phyloP scores from a whole-genome alignment of 1,140 invertebrate genomes.

The Lepidotrigona ventralis region DNA sequence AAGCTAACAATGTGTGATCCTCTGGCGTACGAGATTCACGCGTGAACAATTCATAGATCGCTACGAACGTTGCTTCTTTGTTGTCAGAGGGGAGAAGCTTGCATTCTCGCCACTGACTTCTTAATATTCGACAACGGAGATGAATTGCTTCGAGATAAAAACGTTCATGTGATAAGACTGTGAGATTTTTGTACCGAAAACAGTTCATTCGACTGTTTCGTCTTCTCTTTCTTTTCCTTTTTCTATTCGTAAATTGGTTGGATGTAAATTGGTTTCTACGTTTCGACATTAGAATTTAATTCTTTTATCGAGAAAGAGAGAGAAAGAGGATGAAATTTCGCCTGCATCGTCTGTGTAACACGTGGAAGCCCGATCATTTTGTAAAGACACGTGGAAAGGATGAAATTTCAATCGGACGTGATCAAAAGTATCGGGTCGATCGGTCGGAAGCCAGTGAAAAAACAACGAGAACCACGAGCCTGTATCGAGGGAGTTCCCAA shows the following conservation, averaged over 20 bases:
- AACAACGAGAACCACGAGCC: neutral
- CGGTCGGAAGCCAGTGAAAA: neutral
- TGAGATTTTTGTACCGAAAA: neutral
- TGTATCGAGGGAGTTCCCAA: neutral
- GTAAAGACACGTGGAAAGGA: too few relatives aligned
- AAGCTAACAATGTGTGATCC: conserved; percentile 59
- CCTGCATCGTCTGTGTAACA: neutral
- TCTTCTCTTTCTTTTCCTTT: neutral
- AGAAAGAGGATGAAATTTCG: too few relatives aligned
- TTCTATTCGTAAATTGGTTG: too few relatives aligned
- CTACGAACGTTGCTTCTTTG: neutral
- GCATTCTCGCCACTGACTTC: neutral
- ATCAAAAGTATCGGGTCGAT: neutral
- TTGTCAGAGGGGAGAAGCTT: neutral
- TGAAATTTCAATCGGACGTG: neutral
- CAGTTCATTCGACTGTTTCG: neutral
- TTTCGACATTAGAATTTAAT: too few relatives aligned
- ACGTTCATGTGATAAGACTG: neutral
- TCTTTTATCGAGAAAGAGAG: too few relatives aligned
- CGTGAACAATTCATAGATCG: conserved; percentile 33
- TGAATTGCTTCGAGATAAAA: conserved; percentile 5
- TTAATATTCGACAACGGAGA: neutral
- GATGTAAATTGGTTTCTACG: neutral
- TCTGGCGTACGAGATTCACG: neutral
- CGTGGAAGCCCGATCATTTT: too few relatives aligned